Evolutionary conservation across 2,113 vertebrate genomes (phyloP), one percentile per base, ranked within the genome.

Genomic region (Podiceps cristatus): DNA sequence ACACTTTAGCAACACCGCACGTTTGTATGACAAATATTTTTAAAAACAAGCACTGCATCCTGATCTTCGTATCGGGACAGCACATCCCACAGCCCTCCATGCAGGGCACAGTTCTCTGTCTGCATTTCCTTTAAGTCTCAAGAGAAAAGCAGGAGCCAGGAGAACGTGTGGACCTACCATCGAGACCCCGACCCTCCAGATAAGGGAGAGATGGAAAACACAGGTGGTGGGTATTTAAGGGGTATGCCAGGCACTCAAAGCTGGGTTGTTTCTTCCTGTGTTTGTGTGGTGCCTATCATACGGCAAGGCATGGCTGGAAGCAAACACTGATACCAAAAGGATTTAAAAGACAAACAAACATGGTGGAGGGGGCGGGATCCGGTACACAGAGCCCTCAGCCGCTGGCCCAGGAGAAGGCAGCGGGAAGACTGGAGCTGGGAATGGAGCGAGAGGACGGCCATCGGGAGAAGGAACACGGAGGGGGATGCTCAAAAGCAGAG

Each of bases 1-100:
- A 93, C 87, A 63, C 71, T 85, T 76, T 10, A 88, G 74, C 94
- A 90, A 82, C 66, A 5, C 45, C 15, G 62, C 67, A 76, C 56
- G 45, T 68, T 62, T 14, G 4, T 53, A 67, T 74, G 67, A 88
- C 86, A 94, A 94, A 85, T 35, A 66, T 75, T 88, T 77, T 88
- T 55, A 62, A 86, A 82, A 73, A 71, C 74, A 40, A 91, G 53
- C 66, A 22, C 1, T 19, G 76, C 76, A 35, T 40, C 73, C 76
- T 18, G 1, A 67, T 60, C 56, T 59, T 91, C 66, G 50, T 27
- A 9, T 0, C 37, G 80, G 31, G 7, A 80, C 40, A 62, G 60
- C 42, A 73, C 18, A 25, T 69, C 44, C 75, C 18, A 0, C 4
- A 52, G 22, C 45, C 58, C 49, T 64, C 58, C 81, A 42, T 52